Evolutionary conservation across 2,888 invertebrate genomes (phyloP).

Genomic region (Lingula anatina): DNA sequence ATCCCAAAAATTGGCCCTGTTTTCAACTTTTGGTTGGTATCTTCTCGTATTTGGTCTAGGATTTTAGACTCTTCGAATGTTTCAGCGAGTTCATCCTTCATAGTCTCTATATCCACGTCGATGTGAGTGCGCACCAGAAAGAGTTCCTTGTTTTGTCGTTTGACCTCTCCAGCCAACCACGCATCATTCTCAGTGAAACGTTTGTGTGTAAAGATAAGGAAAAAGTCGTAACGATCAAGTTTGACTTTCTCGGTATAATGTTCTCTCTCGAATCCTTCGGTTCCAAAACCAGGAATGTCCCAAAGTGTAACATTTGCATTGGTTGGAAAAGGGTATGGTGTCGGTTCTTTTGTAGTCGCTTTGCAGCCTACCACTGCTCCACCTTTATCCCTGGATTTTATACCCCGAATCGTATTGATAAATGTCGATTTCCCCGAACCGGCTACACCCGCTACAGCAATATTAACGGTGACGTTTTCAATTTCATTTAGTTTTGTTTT

Average conservation of each 20-base stretch:
- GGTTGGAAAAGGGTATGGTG: too few species aligned
- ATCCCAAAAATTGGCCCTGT: slow-evolving; percentile 1
- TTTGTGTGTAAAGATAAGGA: slow-evolving; percentile 10
- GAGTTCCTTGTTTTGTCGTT: slow-evolving; percentile 3
- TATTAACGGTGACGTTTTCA: too few species aligned
- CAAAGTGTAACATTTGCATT: too few species aligned
- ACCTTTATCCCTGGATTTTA: too few species aligned
- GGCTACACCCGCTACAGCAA: too few species aligned
- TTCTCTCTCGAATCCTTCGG: slow-evolving; percentile 7
- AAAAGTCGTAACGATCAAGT: slow-evolving; percentile 12
- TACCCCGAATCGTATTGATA: too few species aligned
- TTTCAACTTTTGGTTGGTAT: slow-evolving; percentile 1
- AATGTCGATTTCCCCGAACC: too few species aligned
- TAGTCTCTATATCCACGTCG: slow-evolving; percentile 7
- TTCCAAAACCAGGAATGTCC: slow-evolving; percentile 16
- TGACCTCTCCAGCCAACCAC: slow-evolving; percentile 11
- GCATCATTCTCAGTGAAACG: slow-evolving; percentile 12
- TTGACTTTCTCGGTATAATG: slow-evolving; percentile 6
- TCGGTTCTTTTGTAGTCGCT: too few species aligned
- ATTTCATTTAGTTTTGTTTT: too few species aligned
- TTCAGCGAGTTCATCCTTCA: background rate
- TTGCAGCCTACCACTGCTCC: too few species aligned
- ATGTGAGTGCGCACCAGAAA: slow-evolving; percentile 9
- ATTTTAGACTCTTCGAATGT: background rate
- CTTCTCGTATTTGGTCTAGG: too few species aligned